Evolutionary conservation across 2,113 vertebrate species (phyloP), one percentile per base, ranked within the genome.

Genomic region (Malaclemys terrapin): DNA sequence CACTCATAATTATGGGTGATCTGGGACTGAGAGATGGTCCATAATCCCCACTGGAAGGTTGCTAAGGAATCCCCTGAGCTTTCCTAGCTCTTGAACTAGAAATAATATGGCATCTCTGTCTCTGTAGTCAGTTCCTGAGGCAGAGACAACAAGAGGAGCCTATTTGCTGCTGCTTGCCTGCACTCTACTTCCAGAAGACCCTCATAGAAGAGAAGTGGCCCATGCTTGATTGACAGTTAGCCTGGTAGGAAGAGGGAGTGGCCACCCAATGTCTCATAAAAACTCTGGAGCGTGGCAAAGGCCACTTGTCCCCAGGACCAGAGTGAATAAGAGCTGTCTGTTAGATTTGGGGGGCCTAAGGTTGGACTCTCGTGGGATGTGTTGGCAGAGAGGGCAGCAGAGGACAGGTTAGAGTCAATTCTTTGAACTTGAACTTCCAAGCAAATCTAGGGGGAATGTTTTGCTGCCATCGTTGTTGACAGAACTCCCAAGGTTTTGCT

Each of bases 41-140:
- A 76, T 75, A 76, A 76, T 42, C 72, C n/a, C 38, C 38, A 76
- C 10, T 42, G 49, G 79, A 92, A 93, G n/a, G 29, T 35, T 53
- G 4, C 25, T 50, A 50, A 88, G 50, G 82, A 69, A 53, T 2
- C 86, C 84, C 8, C 49, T 81, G 16, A 83, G 82, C 42, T 49
- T 56, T 0, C 0, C 5, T 57, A 5, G 5, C 14, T 38, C 19
- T 12, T 25, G n/a, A 22, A 31, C 13, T 8, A 84, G 50, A 81
- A 25, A n/a, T 85, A 56, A 47, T 12, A 52, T 31, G 9, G 2
- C 12, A 85, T 81, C 93, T 88, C 79, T 86, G 42, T 11, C 12
- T 56, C 38, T 53, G 10, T 22, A n/a, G 7, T 56, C 54, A 82
- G 65, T n/a, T 38, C 19, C n/a, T 38, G 9, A 38, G 38, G 8